Evolutionary conservation across 2,888 invertebrate genomes (phyloP).

Genomic region (Archips crataeganus): DNA sequence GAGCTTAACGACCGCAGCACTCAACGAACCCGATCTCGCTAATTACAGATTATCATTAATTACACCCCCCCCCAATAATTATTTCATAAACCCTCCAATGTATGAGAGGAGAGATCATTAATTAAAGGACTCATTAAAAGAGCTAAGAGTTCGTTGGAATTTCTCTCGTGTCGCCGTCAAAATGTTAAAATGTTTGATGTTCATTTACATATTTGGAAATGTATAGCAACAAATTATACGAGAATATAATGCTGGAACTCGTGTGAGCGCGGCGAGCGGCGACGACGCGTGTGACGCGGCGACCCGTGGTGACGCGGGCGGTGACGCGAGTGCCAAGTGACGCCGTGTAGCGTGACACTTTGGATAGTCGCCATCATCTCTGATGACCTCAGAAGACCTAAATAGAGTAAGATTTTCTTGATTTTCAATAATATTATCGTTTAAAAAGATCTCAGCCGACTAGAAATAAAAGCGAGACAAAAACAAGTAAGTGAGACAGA

Average conservation of each 20-base stretch:
- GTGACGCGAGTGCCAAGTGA: not conserved
- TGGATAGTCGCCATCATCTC: not conserved
- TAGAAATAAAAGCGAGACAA: too few species aligned
- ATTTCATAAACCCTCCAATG: constrained; percentile 13
- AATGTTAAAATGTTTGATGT: not conserved
- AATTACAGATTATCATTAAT: constrained; percentile 37
- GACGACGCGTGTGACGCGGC: too few species aligned
- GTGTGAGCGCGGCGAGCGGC: not conserved
- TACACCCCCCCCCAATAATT: constrained; percentile 20
- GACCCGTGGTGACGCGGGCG: not conserved
- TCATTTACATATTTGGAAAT: not conserved
- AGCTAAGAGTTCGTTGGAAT: not conserved
- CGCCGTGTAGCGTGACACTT: too few species aligned
- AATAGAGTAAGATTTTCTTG: too few species aligned
- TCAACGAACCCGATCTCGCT: constrained; percentile 14
- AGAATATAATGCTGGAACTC: not conserved
- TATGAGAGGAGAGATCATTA: not conserved
- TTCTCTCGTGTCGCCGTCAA: not conserved
- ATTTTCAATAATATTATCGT: too few species aligned
- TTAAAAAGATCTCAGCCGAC: too few species aligned
- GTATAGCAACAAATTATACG: not conserved
- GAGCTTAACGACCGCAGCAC: constrained; percentile 15
- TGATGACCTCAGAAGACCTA: not conserved
- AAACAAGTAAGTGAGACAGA: too few species aligned
- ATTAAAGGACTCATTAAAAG: constrained; percentile 2